Evolutionary conservation across 2,888 invertebrate genomes (phyloP), one percentile per base, ranked within the genome.

Genomic region (Dicycla oo): DNA sequence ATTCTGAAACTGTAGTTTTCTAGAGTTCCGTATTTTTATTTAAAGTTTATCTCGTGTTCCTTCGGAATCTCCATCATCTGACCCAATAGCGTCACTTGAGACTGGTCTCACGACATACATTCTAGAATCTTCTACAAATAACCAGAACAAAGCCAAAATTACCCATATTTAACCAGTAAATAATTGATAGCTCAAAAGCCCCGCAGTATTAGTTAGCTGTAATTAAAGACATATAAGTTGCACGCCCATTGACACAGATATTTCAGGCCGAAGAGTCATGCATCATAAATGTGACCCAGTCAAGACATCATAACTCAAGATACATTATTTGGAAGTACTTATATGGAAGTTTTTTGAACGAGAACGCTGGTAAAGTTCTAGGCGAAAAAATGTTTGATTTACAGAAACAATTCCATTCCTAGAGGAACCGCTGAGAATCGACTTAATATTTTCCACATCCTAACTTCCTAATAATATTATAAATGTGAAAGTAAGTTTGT

Each of bases 211-310:
- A 68, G 56, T 73, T 49, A 67, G 15, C 38, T 49, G 64, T 80
- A 82, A 87, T 86, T 84, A 72, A 54, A 60, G 60, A 40, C 43
- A 62, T 73, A 57, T 76, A 73, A 82, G 80, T 75, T 72, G 67
- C 69, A 76, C 78, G 67, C 68, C 68, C 70, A 62, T 73, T 74
- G 78, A 79, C 83, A 83, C 69, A 81, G 72, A 70, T 84, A 85
- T 79, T 62, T 76, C 53, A 49, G 82, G 80, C 66, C 82, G 82
- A 51, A 57, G 61, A 56, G 45, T 75, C 75, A 87, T 88, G 75
- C 86, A 88, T 88, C 84, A 87, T 87, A 84, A 81, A 88, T 88
- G 84, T 83, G 81, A 82, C 80, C 80, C 64, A 73, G 68, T 49
- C 49, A 47, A n/a, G 51, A 54, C 67, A 78, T 43, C 43, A 47